Evolutionary conservation across 2,797 vertebrate genomes (phyloP).

Genomic region (Squalus acanthias): DNA sequence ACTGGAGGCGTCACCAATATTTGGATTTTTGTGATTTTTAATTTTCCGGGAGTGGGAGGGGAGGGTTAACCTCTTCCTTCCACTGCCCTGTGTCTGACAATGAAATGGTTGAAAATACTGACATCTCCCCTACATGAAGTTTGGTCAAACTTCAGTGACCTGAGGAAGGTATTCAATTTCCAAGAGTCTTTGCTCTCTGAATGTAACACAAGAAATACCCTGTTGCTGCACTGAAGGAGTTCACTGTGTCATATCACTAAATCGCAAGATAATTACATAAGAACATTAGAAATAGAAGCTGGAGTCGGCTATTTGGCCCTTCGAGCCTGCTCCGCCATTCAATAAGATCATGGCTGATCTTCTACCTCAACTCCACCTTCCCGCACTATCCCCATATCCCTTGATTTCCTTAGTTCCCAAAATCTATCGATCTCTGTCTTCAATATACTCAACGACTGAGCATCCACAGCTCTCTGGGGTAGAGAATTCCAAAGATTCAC

Average conservation of each 20-base stretch:
- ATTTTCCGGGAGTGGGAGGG: not conserved
- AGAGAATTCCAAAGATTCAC: too few relatives aligned
- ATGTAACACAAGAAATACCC: not conserved
- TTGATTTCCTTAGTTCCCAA: too few relatives aligned
- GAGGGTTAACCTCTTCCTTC: not conserved
- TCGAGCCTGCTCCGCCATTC: too few relatives aligned
- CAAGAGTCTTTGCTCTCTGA: not conserved
- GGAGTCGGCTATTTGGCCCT: too few relatives aligned
- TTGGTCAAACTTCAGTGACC: not conserved
- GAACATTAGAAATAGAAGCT: too few relatives aligned
- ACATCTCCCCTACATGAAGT: not conserved
- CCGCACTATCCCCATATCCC: too few relatives aligned
- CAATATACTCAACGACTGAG: too few relatives aligned
- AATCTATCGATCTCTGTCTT: too few relatives aligned
- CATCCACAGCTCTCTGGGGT: too few relatives aligned
- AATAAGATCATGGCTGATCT: too few relatives aligned
- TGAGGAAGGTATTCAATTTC: not conserved
- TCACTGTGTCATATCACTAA: not conserved
- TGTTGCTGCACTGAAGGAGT: too few relatives aligned
- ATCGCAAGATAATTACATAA: not conserved
- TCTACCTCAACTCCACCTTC: too few relatives aligned
- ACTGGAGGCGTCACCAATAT: not conserved
- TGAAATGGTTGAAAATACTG: not conserved
- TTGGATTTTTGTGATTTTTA: not conserved
- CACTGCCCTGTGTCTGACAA: not conserved